Conservation (phyloP, 1,140 invertebrate genomes). For the Drosophila equinoxialis region DNA sequence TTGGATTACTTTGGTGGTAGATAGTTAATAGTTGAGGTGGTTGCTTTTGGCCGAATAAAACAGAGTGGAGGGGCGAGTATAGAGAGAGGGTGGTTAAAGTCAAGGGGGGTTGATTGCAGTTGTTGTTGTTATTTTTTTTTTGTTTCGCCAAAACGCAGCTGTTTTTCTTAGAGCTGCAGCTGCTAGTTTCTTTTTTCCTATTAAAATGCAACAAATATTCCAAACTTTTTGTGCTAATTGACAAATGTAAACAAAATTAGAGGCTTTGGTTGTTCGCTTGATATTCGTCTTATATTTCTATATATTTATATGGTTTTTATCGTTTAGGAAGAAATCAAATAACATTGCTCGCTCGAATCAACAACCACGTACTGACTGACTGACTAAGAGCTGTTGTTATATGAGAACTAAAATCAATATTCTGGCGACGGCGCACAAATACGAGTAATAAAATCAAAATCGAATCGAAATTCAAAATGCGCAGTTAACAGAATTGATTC, state of each 20-base stretch:
- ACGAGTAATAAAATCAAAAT: slow-evolving; percentile 26
- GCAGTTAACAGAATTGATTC: slow-evolving; percentile 37
- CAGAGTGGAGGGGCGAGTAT: slow-evolving; percentile 27
- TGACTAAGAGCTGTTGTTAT: slow-evolving; percentile 25
- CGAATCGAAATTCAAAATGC: slow-evolving; percentile 66
- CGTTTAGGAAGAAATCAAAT: slow-evolving; percentile 52
- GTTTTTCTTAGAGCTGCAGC: slow-evolving; percentile 48
- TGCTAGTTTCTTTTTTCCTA: slow-evolving; percentile 42
- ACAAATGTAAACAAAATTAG: slow-evolving; percentile 2
- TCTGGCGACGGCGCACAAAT: slow-evolving; percentile 62
- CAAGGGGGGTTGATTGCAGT: slow-evolving; percentile 52
- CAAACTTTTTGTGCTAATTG: slow-evolving; percentile 9
- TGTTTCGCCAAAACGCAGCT: slow-evolving; percentile 66
- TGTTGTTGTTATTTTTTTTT: slow-evolving; percentile 61
- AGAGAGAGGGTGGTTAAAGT: slow-evolving; percentile 19
- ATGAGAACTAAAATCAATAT: slow-evolving; percentile 65
- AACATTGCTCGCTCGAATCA: slow-evolving; percentile 66
- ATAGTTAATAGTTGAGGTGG: slow-evolving; percentile 49
- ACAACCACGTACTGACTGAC: slow-evolving; percentile 63
- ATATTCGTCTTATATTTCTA: slow-evolving; percentile 41
- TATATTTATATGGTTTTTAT: slow-evolving; percentile 43
- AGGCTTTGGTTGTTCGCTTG: background rate
- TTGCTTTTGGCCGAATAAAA: slow-evolving; percentile 41
- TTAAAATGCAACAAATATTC: slow-evolving; percentile 17
- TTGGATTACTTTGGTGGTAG: slow-evolving; percentile 34